phyloP scores from a whole-genome alignment of 2,113 vertebrate species.

The Manacus vitellinus region DNA sequence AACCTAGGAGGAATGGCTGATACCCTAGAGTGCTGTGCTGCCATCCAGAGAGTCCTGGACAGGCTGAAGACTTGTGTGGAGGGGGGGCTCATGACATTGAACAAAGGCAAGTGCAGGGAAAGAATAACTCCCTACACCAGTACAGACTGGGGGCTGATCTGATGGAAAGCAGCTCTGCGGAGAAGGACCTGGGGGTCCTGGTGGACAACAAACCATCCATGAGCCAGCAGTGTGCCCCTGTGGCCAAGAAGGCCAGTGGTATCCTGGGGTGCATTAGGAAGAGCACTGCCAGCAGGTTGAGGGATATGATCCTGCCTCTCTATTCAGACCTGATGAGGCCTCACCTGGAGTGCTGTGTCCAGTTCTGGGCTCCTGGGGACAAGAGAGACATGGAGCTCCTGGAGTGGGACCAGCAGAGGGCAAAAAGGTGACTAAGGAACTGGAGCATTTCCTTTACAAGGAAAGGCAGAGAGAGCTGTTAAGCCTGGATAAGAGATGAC shows the following conservation, averaged over 20 bases:
- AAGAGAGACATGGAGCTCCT: background rate
- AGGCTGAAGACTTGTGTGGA: background rate
- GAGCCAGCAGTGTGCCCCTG: background rate
- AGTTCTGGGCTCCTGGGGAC: background rate
- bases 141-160: background rate
- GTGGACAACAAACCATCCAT: background rate
- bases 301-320: background rate
- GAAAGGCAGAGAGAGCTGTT: background rate
- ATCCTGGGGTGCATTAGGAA: background rate
- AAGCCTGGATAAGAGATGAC: too few species aligned
- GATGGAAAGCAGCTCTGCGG: fast-evolving
- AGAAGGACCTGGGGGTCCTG: background rate
- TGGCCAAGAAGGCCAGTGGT: fast-evolving
- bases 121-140: background rate
- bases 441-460: background rate
- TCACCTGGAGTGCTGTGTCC: background rate
- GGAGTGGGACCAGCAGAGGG: background rate
- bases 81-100: background rate
- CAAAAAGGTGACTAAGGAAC: too few species aligned
- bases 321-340: background rate
- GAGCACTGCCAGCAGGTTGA: background rate
- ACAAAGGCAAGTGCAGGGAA: background rate
- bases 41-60: background rate
- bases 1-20: fast-evolving
- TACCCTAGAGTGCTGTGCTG: background rate